phyloP scores from a whole-genome alignment of 2,113 vertebrate genomes.

The Alexandromys fortis region DNA sequence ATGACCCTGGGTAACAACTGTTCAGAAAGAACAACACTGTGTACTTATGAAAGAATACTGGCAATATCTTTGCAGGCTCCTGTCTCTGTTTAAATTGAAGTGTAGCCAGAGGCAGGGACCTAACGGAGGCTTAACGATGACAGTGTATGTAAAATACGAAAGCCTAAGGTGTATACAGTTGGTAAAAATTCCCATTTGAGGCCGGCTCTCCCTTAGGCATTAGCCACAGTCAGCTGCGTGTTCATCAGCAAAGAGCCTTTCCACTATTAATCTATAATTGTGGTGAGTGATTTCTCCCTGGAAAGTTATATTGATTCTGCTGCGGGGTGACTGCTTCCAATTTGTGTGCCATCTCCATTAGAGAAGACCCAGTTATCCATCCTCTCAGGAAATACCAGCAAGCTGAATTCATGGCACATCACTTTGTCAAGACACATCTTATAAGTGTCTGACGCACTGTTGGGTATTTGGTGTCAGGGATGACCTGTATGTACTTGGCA shows the following conservation, averaged over 20 bases:
- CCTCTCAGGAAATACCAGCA: not conserved
- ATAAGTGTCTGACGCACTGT: not conserved
- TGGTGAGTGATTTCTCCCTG: not conserved
- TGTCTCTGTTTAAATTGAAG: not conserved
- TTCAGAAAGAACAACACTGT: not conserved
- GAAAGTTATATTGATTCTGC: not conserved
- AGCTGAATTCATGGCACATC: not conserved
- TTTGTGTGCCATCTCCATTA: conserved; percentile 8
- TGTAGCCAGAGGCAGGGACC: too few species aligned
- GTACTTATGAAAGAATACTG: not conserved
- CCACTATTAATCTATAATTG: not conserved
- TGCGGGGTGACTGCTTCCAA: not conserved
- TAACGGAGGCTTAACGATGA: not conserved
- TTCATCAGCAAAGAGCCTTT: not conserved
- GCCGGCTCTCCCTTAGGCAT: not conserved
- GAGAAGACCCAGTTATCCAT: conserved; percentile 12
- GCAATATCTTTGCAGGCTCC: not conserved
- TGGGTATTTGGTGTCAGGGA: not conserved
- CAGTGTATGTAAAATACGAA: not conserved
- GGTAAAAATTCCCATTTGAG: not conserved
- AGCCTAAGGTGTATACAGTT: not conserved
- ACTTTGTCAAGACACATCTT: not conserved
- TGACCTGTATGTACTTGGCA: not conserved
- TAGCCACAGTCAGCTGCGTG: not conserved
- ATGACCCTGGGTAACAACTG: not conserved